Conservation (phyloP, 2,113 vertebrate species). For the Arothron firmamentum region DNA sequence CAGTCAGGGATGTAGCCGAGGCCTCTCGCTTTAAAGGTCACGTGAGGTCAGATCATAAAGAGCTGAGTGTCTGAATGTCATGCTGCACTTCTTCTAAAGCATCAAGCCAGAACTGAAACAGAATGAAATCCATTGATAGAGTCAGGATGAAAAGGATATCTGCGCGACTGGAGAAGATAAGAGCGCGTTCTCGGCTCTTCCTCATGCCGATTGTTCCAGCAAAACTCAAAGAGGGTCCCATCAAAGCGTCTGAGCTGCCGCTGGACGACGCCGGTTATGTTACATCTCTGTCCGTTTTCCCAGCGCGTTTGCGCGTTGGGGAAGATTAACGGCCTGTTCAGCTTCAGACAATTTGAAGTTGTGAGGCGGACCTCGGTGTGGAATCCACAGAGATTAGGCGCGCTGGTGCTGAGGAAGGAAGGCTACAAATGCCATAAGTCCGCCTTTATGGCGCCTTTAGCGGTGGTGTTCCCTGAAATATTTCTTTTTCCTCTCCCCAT, state of each 20-base stretch:
- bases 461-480: background rate
- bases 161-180: slow-evolving; percentile 55
- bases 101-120: slow-evolving; percentile 34
- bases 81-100: slow-evolving; percentile 10
- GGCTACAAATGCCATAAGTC: slow-evolving; percentile 31
- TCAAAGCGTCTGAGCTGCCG: slow-evolving; percentile 45
- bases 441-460: slow-evolving; percentile 13
- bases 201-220: slow-evolving; percentile 58
- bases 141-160: slow-evolving; percentile 44
- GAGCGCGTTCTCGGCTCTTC: slow-evolving; percentile 45
- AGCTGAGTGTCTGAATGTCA: background rate
- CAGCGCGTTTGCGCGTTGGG: slow-evolving; percentile 59
- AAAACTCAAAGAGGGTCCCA: slow-evolving; percentile 62
- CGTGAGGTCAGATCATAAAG: slow-evolving; percentile 7
- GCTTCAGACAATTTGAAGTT: slow-evolving; percentile 51
- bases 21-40: slow-evolving; percentile 2
- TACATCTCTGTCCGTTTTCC: slow-evolving; percentile 60
- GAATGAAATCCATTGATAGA: slow-evolving; percentile 46
- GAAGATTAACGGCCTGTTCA: slow-evolving; percentile 54
- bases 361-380: slow-evolving; percentile 27
- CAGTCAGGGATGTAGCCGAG: background rate
- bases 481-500: background rate
- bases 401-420: slow-evolving; percentile 29
- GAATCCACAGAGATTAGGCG: slow-evolving; percentile 45
- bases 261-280: slow-evolving; percentile 47